Base-by-base conservation (phyloP, 2,888 invertebrate genomes). In the Cephonodes hylas region DNA sequence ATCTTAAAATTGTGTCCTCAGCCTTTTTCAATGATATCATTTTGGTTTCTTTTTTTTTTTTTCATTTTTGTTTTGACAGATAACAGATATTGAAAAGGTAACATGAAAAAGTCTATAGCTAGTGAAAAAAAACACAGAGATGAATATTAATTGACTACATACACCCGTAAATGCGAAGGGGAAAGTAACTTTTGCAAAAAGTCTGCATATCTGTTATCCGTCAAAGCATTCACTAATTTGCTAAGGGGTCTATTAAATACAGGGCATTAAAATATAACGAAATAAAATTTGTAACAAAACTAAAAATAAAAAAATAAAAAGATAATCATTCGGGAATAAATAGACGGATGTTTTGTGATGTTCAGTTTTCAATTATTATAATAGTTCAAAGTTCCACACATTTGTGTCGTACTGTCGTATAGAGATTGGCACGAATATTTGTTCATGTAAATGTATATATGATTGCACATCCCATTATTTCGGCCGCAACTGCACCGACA, bases 1-100 rank as follows among this genome's bases (percentile, higher is more conserved):
- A 89, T 89, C 82, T 84, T 88, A 85, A 90, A 90, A 88, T 87
- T 88, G 86, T 85, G 86, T 88, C 92, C 91, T 91, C 92, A 91
- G 92, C 92, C 91, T 91, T 91, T 88, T 85, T 78, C 76, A 86
- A 90, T 92, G 91, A 92, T 92, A 92, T 91, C 80, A 75, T 81
- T 81, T 84, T 83, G 81, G 81, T 87, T 83, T 77, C 70, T 74
- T 70, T 76, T 75, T 75, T 79, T 81, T 77, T 76, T 75, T 75
- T 79, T 81, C 77, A 75, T 70, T 74, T 68, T 68, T 72, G 63
- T 70, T 76, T 76, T 79, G 79, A 85, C 84, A 82, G 84, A 80
- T 76, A 83, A 83, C 75, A 63, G 15, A 34, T 42, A 60, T 42
- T 60, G 60, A n/a, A 13, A 63, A 62, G 27, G 38, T 57, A 58